Evolutionary conservation across 2,888 invertebrate species (phyloP), one percentile per base, ranked within the genome.

Genomic region (Empis livida): DNA sequence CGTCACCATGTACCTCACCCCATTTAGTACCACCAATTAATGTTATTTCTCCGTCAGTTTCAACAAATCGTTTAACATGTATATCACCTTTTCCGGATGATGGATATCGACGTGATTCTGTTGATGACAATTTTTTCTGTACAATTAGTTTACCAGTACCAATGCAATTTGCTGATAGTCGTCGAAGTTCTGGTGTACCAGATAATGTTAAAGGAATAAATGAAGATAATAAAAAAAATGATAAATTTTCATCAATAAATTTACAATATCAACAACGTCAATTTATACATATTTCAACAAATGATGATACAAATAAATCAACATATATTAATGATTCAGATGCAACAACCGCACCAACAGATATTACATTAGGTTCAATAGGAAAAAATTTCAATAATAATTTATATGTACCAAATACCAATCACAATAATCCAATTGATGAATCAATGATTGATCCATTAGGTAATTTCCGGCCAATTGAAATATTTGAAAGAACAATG

Each of bases 91-190:
- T 82, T 62, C 81, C 80, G 10, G 80, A 80, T 59, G 64, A 59
- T 1, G 39, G 17, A 5, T 27, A 8, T 9, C 57, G 67, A 48
- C 71, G 81, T 45, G 80, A 79, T 56, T 80, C 79, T 5, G 71
- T 75, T 50, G 71, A 73, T 43, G 79, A 79, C 40, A 77, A 74
- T 48, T 68, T 68, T 51, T 65, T 69, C 45, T 61, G 62, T 55
- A 55, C 61, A 39, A 60, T 69, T 15, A 69, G 57, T 50, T 69
- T 88, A 52, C 88, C 88, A 2, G 86, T 80, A 41, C 90, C 90
- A 9, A 77, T 80, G 30, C 84, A 84, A 57, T 90, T 90, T 65
- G 89, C 89, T 3, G 89, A 89, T 53, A 82, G 85, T 53, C 74
- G 86, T 38, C 76, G 86, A 13, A 79, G 82, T 10, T 76, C 76